A percentile compares a stretch with the other conserved stretches of the same genome.
These are phyloP conservation scores for Engystomops pustulosus DNA, from an alignment of 2,113 vertebrate genomes.

Conservation along the genomic window DNA sequence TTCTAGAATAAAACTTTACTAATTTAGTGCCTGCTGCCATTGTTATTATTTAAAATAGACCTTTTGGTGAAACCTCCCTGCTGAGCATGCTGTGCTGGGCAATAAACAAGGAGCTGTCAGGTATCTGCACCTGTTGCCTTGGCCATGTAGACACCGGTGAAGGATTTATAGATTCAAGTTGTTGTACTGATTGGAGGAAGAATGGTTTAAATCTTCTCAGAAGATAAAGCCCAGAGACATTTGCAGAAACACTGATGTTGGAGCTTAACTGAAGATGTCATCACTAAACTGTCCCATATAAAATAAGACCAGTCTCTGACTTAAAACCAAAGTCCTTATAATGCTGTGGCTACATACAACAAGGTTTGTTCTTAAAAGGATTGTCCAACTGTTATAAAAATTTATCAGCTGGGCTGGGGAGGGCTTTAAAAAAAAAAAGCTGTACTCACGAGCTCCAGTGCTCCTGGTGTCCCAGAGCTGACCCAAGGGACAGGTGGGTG, in stretches of 20 bases:
- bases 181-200: conserved; percentile 53
- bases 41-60: conserved; percentile 69
- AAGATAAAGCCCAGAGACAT: conserved; percentile 51
- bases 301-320: not conserved
- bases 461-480: no score
- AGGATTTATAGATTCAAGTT: conserved; percentile 55
- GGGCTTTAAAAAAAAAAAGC: no score
- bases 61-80: conserved; percentile 56
- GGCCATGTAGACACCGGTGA: not conserved
- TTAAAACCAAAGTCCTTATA: not conserved
- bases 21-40: conserved; percentile 49
- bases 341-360: no score
- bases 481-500: no score
- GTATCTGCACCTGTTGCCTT: not conserved
- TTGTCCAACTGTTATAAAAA: no score
- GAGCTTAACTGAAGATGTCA: conserved; percentile 69
- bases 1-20: conserved; percentile 48
- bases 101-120: conserved; percentile 33
- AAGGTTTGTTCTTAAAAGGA: no score
- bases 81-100: not conserved
- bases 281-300: conserved; percentile 65
- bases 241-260: conserved; percentile 64
- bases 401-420: no score
- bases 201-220: conserved; percentile 64
- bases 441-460: no score